Evolutionary conservation across 1,140 invertebrate species (phyloP), one percentile per base, ranked within the genome.

Genomic region (Pseudomyrmex flavicornis): DNA sequence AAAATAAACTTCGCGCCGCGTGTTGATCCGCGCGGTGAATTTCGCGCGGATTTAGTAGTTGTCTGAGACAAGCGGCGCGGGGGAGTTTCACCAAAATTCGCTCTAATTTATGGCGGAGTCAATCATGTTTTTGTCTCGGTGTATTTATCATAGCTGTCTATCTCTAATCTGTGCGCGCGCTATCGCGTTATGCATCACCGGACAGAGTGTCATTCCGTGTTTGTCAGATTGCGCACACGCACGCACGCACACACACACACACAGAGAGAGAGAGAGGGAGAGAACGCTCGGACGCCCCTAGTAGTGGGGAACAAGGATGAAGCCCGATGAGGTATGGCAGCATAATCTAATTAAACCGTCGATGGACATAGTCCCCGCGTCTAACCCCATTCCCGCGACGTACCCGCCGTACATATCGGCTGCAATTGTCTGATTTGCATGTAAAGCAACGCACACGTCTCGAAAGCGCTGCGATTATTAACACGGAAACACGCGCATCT

Each of bases 381-480:
- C 85, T 87, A 82, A 85, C 73, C 66, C 65, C 48, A 61, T 82
- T 54, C 85, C 74, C 70, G 35, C 35, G n/a, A 80, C 70, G 73
- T 82, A 68, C 83, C 5, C 56, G 61, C 82, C 74, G 77, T 83
- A 82, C 59, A 69, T 90, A 90, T 89, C 89, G 86, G 88, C 69
- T 85, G 85, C 87, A 89, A 91, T 91, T 91, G 90, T 90, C 84
- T 88, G 89, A 91, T 91, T 91, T 91, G 88, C 90, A 91, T 91
- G 87, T 86, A 87, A 91, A 90, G 89, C 88, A 87, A 88, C 87
- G 66, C 73, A 74, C 75, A 66, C 70, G 70, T 75, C 86, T 84
- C 85, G 65, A 85, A 82, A 75, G 58, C 66, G 58, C 83, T 61
- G 85, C 86, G 90, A 91, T 91, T 91, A 91, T 91, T 90, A 91